Evolutionary conservation across 2,797 vertebrate genomes (phyloP).

Genomic region (Peromyscus aztecus): DNA sequence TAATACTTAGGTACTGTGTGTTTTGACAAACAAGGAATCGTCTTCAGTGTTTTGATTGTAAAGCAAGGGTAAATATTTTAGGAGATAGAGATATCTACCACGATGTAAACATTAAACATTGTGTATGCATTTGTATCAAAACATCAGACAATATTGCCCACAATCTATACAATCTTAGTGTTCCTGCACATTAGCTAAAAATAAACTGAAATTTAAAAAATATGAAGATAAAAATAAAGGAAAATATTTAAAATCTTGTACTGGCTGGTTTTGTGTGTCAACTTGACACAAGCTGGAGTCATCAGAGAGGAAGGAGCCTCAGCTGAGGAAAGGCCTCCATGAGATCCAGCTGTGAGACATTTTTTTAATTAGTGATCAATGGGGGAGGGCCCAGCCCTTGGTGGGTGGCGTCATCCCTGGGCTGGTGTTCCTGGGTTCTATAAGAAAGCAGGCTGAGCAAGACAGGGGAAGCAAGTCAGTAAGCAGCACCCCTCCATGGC

Average conservation of each 20-base stretch:
- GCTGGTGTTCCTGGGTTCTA: too few species aligned
- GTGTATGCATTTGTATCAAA: background rate
- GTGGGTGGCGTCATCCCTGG: too few species aligned
- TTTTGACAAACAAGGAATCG: background rate
- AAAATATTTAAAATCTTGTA: background rate
- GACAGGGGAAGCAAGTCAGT: too few species aligned
- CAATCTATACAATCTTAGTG: background rate
- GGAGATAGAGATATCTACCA: background rate
- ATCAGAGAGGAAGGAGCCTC: too few species aligned
- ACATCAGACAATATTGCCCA: background rate
- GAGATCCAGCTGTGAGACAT: too few species aligned
- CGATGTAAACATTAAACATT: background rate
- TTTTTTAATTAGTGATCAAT: too few species aligned
- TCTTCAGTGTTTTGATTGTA: background rate
- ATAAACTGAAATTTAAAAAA: background rate
- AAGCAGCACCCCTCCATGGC: too few species aligned
- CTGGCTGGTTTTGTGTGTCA: too few species aligned
- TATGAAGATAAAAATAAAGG: background rate
- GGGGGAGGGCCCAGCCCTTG: too few species aligned
- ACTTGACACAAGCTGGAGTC: too few species aligned
- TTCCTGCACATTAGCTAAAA: background rate
- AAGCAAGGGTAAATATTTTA: background rate
- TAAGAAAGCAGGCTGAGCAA: too few species aligned
- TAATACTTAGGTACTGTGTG: background rate
- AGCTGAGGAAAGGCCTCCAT: too few species aligned